Evolutionary conservation across 2,888 invertebrate species (phyloP), one percentile per base, ranked within the genome.

Genomic region (Oscheius sp.): DNA sequence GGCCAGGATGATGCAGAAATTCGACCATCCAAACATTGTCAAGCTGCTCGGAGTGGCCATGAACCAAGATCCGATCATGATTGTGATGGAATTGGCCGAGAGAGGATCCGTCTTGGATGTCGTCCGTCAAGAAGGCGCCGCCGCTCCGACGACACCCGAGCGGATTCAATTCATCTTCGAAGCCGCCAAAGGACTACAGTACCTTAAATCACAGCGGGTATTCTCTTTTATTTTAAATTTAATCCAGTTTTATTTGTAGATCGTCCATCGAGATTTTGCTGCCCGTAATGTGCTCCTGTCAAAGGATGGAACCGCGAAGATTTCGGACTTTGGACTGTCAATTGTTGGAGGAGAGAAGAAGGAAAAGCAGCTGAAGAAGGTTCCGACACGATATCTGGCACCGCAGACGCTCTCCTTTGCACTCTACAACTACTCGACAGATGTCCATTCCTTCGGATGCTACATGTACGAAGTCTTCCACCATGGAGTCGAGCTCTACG

Each of bases 281-380:
- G 73, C 73, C 27, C n/a, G 73, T 12, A 73, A 73, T 49, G 23
- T 18, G n/a, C 59, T 73, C 21, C 23, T 73, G 13, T 68, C 68
- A 9, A 58, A 58, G 35, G 25, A 21, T 1, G 41, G 59, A 13
- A 46, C 16, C 13, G 58, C 59, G 2, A 73, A 73, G 53, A 73
- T 73, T 46, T 69, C 73, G 7, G 73, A 73, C 46, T 73, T 73
- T 29, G 73, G 73, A n/a, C 73, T 73, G 29, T 27, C 55, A 2
- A 66, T 70, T 35, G 35, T 23, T 2, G 70, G 59, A 45, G 70
- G 70, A 27, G 23, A 58, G 18, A 70, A 58, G 49, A 59, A 58
- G 23, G 58, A 58, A 9, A 70, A 59, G 59, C 13, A 18, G 23
- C 25, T 46, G 27, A 46, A 12, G 23, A 59, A 70, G 59, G 27